Conservation (phyloP, 2,113 vertebrate genomes). For the Anarrhichthys ocellatus region DNA sequence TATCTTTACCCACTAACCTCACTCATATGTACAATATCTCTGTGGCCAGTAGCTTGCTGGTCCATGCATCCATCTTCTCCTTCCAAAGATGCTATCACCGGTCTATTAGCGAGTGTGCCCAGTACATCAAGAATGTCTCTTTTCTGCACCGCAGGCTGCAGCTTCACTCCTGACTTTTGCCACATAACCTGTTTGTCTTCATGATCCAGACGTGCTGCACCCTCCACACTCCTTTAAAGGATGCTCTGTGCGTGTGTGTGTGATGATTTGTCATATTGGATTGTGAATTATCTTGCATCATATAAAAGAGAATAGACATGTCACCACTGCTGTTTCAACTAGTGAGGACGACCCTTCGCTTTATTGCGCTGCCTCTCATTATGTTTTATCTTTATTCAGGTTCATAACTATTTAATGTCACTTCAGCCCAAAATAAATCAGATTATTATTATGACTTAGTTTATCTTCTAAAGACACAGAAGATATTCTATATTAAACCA, state of each 20-base stretch:
- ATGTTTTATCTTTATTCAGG: not conserved
- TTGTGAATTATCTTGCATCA: not conserved
- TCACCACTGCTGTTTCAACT: not conserved
- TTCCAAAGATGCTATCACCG: not conserved
- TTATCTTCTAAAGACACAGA: not conserved
- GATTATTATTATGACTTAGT: not conserved
- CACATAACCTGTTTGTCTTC: constrained; percentile 59
- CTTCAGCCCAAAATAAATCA: not conserved
- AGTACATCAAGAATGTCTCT: not conserved
- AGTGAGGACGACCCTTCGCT: not conserved
- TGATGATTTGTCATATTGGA: constrained; percentile 3
- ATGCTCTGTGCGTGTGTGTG: constrained; percentile 4
- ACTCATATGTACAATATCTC: not conserved
- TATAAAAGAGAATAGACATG: constrained; percentile 8
- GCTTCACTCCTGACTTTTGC: not conserved
- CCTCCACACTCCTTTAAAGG: not conserved
- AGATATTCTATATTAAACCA: not conserved
- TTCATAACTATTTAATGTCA: not conserved
- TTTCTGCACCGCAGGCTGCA: not conserved
- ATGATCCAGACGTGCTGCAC: not conserved
- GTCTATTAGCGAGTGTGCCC: not conserved
- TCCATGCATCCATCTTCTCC: not conserved
- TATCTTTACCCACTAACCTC: not conserved
- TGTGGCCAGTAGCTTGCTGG: not conserved
- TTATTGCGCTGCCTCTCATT: not conserved